These are phyloP conservation scores for Melitaea cinxia DNA, from an alignment of 1,140 invertebrate species.

Conservation along the genomic window DNA sequence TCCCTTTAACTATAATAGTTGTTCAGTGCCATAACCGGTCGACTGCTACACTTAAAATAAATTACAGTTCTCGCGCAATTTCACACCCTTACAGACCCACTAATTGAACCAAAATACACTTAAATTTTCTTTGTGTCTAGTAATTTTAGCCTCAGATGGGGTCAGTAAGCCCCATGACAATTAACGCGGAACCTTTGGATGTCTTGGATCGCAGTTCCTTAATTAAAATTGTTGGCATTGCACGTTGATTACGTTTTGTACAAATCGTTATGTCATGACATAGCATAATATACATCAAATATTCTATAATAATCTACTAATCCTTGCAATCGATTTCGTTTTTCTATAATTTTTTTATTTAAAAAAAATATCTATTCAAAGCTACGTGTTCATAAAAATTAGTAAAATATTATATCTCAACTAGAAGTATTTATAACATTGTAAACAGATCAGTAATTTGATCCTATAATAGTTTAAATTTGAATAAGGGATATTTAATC, in stretches of 20 bases:
- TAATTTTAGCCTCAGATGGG: slow-evolving; percentile 74
- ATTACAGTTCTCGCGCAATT: slow-evolving; percentile 71
- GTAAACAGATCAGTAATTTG: no score
- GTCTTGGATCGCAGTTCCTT: slow-evolving; percentile 57
- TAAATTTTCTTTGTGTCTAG: slow-evolving; percentile 79
- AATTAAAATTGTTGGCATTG: slow-evolving; percentile 35
- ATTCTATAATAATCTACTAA: no score
- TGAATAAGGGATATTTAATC: no score
- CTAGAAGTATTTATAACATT: no score
- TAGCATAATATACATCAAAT: neutral
- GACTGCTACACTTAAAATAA: slow-evolving; percentile 73
- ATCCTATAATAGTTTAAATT: no score
- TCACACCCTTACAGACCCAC: slow-evolving; percentile 68
- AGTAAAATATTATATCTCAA: no score
- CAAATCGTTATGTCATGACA: neutral
- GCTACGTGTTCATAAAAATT: no score
- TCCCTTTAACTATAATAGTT: slow-evolving; percentile 36
- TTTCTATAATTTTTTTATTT: no score
- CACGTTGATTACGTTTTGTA: neutral
- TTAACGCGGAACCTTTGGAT: slow-evolving; percentile 59
- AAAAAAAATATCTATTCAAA: no score
- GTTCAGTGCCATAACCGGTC: slow-evolving; percentile 40
- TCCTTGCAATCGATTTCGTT: no score
- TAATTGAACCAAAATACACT: slow-evolving; percentile 79
- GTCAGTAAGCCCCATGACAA: slow-evolving; percentile 67